Base-by-base conservation (phyloP, 1,140 invertebrate genomes). In the Hydropsyche tenuis region DNA sequence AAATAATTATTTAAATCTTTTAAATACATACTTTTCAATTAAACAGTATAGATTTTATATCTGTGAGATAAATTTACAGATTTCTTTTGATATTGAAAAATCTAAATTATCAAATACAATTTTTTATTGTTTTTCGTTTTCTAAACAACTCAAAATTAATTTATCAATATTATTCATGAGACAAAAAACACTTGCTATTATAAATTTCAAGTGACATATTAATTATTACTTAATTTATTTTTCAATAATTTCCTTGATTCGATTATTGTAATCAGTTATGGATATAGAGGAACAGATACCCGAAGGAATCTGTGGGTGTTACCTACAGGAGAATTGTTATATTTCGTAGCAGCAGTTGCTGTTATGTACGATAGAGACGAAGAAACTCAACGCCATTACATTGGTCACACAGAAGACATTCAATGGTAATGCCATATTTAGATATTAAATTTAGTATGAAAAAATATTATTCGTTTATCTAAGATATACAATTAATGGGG, bases 331-430 rank as follows among this genome's bases (percentile, higher is more conserved):
- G 96, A 99, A 82, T 86, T 98, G 5, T 87, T 97, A 30, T 99
- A 98, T 83, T 97, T 93, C 80, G 93, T 96, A 0, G 95, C 94
- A 0, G 94, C 95, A 0, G 91, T 98, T 0, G 96, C 94, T 0
- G 91, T 99, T 9, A 89, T 99, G 79, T 95, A 94, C 79, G 95
- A 98, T 82, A 86, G 92, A 62, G 93, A 96, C 74, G 94, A 96
- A 81, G 92, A 96, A 77, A 89, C 90, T 1, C 96, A 99, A 85
- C 85, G 96, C 71, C 96, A 98, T 82, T 99, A 98, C 79, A 90
- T 89, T 7, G 96, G 94, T 2, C 96, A 99, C 80, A 97, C 95
- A 0, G 95, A 97, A 82, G 96, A 98, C 79, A 96, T 98, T 74
- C 89, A 90, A 83, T 90, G 89, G 89, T 90, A 79, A 83, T 53